phyloP scores from a whole-genome alignment of 37 sponge, comb jelly and placozoan species.

The Axinella damicornis region DNA sequence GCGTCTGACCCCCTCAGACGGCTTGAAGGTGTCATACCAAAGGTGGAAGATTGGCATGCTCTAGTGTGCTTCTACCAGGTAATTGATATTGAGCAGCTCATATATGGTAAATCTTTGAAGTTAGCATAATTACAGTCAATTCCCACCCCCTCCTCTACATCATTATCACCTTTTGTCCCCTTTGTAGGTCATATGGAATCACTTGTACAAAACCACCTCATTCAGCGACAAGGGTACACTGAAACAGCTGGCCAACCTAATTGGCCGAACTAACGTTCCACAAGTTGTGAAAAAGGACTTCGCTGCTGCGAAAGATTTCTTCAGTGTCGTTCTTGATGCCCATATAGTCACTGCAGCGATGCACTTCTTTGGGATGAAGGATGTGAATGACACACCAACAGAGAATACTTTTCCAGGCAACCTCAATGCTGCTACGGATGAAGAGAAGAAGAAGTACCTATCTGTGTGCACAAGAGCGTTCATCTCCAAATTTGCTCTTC shows the following conservation, averaged over 20 bases:
- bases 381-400: not conserved
- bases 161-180: not conserved
- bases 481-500: not conserved
- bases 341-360: slow-evolving; percentile 30
- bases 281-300: not conserved
- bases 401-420: not conserved
- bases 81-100: not conserved
- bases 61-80: slow-evolving; percentile 36
- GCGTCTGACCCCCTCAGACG: too few species aligned
- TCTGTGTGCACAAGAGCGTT: not conserved
- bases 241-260: slow-evolving; percentile 19
- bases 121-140: not conserved
- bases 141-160: too few species aligned
- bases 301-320: slow-evolving; percentile 22
- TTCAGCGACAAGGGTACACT: slow-evolving; percentile 34
- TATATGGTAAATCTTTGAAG: not conserved
- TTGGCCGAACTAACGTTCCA: slow-evolving; percentile 2
- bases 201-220: not conserved
- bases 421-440: not conserved
- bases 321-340: not conserved
- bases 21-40: slow-evolving; percentile 14
- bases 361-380: not conserved
- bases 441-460: not conserved
- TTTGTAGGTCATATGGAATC: slow-evolving; percentile 48
- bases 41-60: slow-evolving; percentile 42